Percentiles rank a stretch among this genome's conserved stretches.
Evolutionary conservation across 2,113 vertebrate genomes (phyloP).

Genomic region (Mormyrus lacerda): DNA sequence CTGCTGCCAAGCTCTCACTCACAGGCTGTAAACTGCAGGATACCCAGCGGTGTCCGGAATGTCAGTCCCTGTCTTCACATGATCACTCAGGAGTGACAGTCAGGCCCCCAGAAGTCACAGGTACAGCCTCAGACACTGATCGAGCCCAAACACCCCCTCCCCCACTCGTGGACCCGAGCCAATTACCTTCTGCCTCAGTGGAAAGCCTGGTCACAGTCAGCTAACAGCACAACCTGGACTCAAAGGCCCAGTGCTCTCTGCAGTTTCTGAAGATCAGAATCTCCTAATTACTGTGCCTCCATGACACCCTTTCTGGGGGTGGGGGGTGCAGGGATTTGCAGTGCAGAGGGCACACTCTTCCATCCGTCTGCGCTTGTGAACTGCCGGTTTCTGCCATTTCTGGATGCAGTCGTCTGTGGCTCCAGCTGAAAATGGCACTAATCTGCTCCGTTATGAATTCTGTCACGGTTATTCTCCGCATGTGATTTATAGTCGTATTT

Average conservation of each 20-base stretch:
- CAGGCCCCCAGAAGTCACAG: neutral
- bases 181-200: neutral
- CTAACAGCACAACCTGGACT: neutral
- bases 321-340: neutral
- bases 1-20: neutral
- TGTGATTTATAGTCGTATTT: constrained; percentile 9
- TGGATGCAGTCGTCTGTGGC: neutral
- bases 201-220: neutral
- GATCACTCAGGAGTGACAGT: neutral
- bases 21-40: neutral
- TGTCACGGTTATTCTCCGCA: neutral
- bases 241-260: neutral
- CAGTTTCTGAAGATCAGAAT: neutral
- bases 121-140: neutral
- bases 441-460: constrained; percentile 7
- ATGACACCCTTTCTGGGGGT: neutral
- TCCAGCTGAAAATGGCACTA: neutral
- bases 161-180: neutral
- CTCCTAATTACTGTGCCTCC: constrained; percentile 5
- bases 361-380: neutral
- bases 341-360: neutral
- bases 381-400: neutral
- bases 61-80: neutral
- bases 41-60: neutral
- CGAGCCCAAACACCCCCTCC: neutral